Evolutionary conservation across 1,140 invertebrate species (phyloP), one percentile per base, ranked within the genome.

Genomic region (Aphaenogaster floridana): DNA sequence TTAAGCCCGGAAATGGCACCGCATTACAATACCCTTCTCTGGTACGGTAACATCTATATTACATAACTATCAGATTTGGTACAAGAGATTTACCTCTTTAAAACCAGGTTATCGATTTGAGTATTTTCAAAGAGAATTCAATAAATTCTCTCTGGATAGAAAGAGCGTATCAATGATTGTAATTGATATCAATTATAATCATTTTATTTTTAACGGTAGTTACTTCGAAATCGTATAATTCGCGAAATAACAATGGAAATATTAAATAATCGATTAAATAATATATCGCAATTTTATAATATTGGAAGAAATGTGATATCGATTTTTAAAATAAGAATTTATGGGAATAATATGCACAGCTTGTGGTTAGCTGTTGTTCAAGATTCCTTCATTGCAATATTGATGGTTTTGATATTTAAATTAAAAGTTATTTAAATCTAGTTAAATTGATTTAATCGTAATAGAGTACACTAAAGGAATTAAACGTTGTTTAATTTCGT

Each of bases 41-140:
- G 66, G 6, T 81, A 72, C n/a, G 15, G 39, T 59, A 52, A 74
- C 28, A 74, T 83, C 42, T 61, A 39, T 71, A n/a, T 84, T 63
- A 63, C 8, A 48, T 17, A 36, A 83, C n/a, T 59, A 74, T 59
- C 21, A 39, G n/a, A 48, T 69, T 57, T 69, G 42, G n/a, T 15
- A 15, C 48, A 13, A 42, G 2, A 69, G 15, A 80, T 57, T 79
- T 42, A 4, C 11, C 8, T 28, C 1, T 78, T 61, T 45, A 11
- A 52, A 50, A 48, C 2, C 1, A 36, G 0, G 5, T 48, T 78
- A 64, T 78, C 9, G 42, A 78, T 63, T 45, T 17, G 8, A 61
- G n/a, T 61, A 1, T 28, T 28, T 42, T 42, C n/a, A 34, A 34
- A 45, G 4, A 45, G 8, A 45, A 28, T 17, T 63, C 15, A n/a